phyloP scores from a whole-genome alignment of 2,113 vertebrate genomes.

The Pycnonotus jocosus region DNA sequence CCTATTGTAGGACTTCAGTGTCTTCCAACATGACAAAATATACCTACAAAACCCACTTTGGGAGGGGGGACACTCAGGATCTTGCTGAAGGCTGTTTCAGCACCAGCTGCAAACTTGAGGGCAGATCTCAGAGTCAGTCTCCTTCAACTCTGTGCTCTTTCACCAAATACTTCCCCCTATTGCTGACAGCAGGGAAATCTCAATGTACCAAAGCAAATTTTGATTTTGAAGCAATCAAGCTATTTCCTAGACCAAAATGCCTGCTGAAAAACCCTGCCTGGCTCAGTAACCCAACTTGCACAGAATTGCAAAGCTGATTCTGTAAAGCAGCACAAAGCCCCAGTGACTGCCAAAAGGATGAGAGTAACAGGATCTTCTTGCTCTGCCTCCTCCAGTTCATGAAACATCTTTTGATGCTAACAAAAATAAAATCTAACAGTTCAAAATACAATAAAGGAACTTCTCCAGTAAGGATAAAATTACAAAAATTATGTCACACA shows the following conservation, averaged over 20 bases:
- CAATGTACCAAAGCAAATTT: background rate
- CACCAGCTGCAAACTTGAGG: background rate
- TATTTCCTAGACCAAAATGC: background rate
- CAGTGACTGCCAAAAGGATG: background rate
- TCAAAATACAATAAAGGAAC: background rate
- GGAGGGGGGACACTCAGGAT: background rate
- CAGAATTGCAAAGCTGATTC: background rate
- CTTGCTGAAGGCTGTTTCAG: background rate
- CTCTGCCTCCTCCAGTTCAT: background rate
- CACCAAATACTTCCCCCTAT: background rate
- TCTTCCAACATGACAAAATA: background rate
- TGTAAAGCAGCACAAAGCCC: background rate
- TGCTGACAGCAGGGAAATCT: background rate
- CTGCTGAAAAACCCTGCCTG: background rate
- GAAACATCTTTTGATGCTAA: background rate
- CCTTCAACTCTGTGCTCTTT: background rate
- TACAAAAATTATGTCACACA: background rate
- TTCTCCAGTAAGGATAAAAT: background rate
- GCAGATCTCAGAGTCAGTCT: rapidly evolving
- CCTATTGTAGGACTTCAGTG: background rate
- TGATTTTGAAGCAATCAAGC: background rate
- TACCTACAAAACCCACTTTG: background rate
- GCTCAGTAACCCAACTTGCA: background rate
- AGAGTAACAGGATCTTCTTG: background rate
- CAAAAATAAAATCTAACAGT: background rate